Evolutionary conservation across 2,888 invertebrate species (phyloP), one percentile per base, ranked within the genome.

Genomic region (Agonopterix subpropinquella): DNA sequence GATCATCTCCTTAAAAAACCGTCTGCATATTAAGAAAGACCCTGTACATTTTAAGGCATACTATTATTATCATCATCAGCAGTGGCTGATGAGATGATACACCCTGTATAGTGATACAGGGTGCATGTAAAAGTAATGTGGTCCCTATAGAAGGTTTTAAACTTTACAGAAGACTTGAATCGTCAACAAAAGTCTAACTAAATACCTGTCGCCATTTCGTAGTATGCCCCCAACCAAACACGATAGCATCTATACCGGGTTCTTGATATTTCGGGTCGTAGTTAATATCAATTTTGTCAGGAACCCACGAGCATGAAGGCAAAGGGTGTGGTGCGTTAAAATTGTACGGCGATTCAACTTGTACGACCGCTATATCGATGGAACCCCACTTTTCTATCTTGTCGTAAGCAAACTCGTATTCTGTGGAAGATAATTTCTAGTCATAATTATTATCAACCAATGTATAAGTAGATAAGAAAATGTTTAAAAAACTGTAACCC

Each of bases 281-380:
- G 47, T 61, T 67, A 1, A 67, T 49, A 2, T 46, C 11, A n/a
- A 67, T 61, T 5, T 13, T 8, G 13, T 10, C 43, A 11, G 39
- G 7, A 28, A 13, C 0, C 42, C 8, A 1, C 64, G 67, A 4
- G 11, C 48, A 42, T 5, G 42, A n/a, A 5, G 42, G 11, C 68
- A 68, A 5, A 47, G 13, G 9, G 0, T 10, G 15, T 9, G 36
- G 15, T 15, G 18, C 5, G 36, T 11, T 13, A 18, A 45, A 64
- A 9, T 66, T 45, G 43, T 54, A 77, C 1, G 67, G 57, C 0
- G 65, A 59, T 11, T 80, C 75, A 2, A 78, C 77, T 58, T 67
- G 64, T 0, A 58, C 68, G 1, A 76, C 47, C 0, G 71, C 79
- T 49, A 80, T 73, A 46, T 80, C 79, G n/a, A 70, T 56, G 2